Evolutionary conservation across 2,113 vertebrate genomes (phyloP).

Genomic region (Henicopernis longicauda): DNA sequence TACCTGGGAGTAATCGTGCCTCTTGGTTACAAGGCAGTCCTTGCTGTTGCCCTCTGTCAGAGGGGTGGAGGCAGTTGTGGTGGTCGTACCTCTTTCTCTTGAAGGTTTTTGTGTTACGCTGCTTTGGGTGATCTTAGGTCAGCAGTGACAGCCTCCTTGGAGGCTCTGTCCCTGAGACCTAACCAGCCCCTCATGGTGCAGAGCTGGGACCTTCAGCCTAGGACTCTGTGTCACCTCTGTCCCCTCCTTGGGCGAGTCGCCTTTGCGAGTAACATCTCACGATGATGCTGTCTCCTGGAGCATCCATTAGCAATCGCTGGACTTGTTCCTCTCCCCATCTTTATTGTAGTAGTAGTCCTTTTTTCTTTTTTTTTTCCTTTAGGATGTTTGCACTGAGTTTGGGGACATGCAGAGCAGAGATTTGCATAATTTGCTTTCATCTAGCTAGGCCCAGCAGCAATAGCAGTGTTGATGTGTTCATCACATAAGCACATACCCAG

Average conservation of each 20-base stretch:
- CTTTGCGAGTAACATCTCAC: neutral
- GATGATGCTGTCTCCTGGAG: neutral
- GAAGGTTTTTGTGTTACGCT: neutral
- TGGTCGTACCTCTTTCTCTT: neutral
- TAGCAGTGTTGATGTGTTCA: neutral
- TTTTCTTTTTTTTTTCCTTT: neutral
- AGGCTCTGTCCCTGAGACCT: neutral
- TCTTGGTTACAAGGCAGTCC: neutral
- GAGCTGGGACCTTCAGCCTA: neutral
- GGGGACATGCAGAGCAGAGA: neutral
- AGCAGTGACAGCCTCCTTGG: neutral
- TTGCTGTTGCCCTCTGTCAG: neutral
- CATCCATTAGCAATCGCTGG: neutral
- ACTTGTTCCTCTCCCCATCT: accelerated
- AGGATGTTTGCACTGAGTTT: neutral
- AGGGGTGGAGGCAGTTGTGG: neutral
- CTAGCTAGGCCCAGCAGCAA: neutral
- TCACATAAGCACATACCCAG: neutral
- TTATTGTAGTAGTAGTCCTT: neutral
- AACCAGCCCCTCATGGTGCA: neutral
- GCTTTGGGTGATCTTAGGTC: neutral
- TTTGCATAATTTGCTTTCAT: neutral
- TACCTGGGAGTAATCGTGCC: neutral
- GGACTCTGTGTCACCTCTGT: neutral
- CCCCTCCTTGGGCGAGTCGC: neutral